These are phyloP conservation scores for Polypterus senegalus DNA, from an alignment of 2,113 vertebrate genomes.

Conservation along the genomic window DNA sequence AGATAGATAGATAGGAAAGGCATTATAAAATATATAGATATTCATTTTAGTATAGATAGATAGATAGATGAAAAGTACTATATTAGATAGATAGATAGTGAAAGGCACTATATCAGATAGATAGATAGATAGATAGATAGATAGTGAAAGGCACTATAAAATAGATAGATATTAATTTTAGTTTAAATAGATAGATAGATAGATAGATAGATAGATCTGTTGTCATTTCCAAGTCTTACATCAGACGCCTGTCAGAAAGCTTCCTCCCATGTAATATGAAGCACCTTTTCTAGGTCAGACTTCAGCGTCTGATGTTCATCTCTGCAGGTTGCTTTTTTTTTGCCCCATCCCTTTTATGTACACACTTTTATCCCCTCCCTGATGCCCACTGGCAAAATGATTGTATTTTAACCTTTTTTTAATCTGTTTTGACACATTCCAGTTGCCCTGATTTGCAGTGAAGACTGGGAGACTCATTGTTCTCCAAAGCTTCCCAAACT, in stretches of 20 bases:
- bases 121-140: not conserved
- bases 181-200: not conserved
- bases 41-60: too few species aligned
- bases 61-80: too few species aligned
- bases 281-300: too few species aligned
- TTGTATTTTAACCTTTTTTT: not conserved
- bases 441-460: slow-evolving; percentile 5
- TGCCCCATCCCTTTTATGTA: not conserved
- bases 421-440: not conserved
- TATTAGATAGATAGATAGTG: too few species aligned
- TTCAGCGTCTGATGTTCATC: not conserved
- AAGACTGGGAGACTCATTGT: slow-evolving; percentile 4
- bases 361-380: not conserved
- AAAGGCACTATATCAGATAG: too few species aligned
- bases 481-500: not conserved
- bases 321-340: not conserved
- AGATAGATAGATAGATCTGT: not conserved
- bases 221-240: not conserved
- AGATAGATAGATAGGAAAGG: not conserved
- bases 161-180: not conserved
- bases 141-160: too few species aligned
- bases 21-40: not conserved
- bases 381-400: not conserved
- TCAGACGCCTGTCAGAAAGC: not conserved
- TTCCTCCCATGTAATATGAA: too few species aligned